Evolutionary conservation across 2,113 vertebrate genomes (phyloP).

Genomic region (Sakesphorus luctuosus): DNA sequence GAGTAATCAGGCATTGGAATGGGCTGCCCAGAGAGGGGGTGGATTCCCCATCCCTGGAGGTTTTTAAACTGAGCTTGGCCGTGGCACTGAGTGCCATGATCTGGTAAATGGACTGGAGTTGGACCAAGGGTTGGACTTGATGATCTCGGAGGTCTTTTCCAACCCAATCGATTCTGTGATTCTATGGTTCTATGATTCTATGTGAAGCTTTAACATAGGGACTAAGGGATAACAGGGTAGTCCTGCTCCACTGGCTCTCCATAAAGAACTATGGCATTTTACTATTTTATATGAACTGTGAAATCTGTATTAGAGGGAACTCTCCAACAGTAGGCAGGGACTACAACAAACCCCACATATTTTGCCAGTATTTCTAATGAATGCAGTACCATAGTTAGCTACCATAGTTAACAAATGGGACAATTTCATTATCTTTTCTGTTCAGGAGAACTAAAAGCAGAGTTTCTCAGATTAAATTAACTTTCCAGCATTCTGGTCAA

Average conservation of each 20-base stretch:
- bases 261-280: neutral
- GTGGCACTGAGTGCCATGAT: too few relatives aligned
- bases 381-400: neutral
- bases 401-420: neutral
- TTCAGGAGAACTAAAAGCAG: constrained; percentile 11
- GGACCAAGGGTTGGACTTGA: too few relatives aligned
- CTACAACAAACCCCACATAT: neutral
- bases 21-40: too few relatives aligned
- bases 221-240: neutral
- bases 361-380: constrained; percentile 11
- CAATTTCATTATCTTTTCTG: constrained; percentile 37
- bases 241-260: neutral
- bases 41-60: too few relatives aligned
- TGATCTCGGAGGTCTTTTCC: too few relatives aligned
- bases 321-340: neutral
- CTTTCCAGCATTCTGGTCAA: constrained; percentile 41
- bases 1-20: too few relatives aligned
- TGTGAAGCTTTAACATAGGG: neutral
- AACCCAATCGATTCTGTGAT: too few relatives aligned
- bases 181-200: too few relatives aligned
- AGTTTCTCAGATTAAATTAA: constrained; percentile 56
- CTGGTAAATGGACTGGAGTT: too few relatives aligned
- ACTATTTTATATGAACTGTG: neutral
- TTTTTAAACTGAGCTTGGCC: too few relatives aligned
- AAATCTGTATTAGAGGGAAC: constrained; percentile 10